Evolutionary conservation across 1,140 invertebrate species (phyloP).

Genomic region (Phenacoccus solenopsis): DNA sequence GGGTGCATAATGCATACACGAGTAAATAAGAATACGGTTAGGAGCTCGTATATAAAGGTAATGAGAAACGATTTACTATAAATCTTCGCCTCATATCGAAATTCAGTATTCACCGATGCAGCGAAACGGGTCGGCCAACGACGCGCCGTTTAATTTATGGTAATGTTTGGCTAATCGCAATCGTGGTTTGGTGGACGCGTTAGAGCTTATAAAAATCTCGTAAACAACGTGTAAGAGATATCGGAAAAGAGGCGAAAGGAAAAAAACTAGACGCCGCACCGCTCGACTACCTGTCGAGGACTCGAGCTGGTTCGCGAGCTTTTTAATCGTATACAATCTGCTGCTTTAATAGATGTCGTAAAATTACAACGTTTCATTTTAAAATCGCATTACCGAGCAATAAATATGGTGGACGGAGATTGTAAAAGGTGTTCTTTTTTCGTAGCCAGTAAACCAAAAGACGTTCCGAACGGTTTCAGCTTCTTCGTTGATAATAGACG

Average conservation of each 20-base stretch:
- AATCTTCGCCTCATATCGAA: too few species aligned
- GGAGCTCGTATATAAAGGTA: not conserved
- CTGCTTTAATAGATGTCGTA: not conserved
- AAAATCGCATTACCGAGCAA: not conserved
- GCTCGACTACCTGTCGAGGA: not conserved
- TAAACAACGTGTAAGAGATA: too few species aligned
- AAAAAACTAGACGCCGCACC: not conserved
- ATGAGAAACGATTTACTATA: not conserved
- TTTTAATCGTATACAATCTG: not conserved
- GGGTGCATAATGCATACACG: not conserved
- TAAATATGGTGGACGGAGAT: not conserved
- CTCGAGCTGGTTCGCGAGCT: not conserved
- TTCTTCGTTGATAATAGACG: not conserved
- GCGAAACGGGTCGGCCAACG: too few species aligned
- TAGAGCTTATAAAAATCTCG: not conserved
- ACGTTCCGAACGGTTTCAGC: slow-evolving; percentile 5
- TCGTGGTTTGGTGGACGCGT: not conserved
- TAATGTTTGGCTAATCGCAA: not conserved
- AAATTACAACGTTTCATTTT: slow-evolving; percentile 3
- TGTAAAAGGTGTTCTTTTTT: not conserved
- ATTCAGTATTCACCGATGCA: too few species aligned
- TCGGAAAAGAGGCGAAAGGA: too few species aligned
- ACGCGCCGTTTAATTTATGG: not conserved
- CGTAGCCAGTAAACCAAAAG: slow-evolving; percentile 13
- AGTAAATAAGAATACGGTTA: not conserved